A percentile compares a stretch with the other conserved stretches of the same genome.
Conservation (phyloP, 2,113 vertebrate species). For the Eonycteris spelaea region DNA sequence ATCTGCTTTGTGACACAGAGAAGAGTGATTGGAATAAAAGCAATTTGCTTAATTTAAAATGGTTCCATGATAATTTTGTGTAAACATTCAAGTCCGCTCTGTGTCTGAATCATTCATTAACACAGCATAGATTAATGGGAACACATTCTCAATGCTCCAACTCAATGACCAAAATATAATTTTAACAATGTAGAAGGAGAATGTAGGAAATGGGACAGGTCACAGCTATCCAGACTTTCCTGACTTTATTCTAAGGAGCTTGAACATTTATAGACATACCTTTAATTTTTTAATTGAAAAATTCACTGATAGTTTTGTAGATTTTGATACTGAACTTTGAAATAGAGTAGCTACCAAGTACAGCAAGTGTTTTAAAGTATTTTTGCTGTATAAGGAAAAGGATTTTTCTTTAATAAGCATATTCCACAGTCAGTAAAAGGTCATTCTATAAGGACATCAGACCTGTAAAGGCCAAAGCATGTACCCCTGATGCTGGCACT, state of each 20-base stretch:
- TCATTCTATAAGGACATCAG: conserved; percentile 42
- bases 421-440: conserved; percentile 64
- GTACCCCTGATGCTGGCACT: neutral
- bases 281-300: neutral
- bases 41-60: neutral
- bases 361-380: conserved; percentile 33
- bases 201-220: neutral
- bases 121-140: neutral
- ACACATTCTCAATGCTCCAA: neutral
- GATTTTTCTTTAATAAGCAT: neutral
- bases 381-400: conserved; percentile 18
- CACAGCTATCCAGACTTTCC: neutral
- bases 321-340: conserved; percentile 15
- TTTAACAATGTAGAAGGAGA: neutral
- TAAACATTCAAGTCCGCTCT: neutral
- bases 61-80: neutral
- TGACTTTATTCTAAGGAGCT: neutral
- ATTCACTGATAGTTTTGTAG: neutral
- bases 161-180: neutral
- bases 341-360: neutral
- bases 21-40: neutral
- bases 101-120: neutral
- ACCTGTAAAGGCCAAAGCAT: neutral
- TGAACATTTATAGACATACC: neutral
- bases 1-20: neutral